Evolutionary conservation across 2,888 invertebrate genomes (phyloP).

Genomic region (Bhutanitis thaidina): DNA sequence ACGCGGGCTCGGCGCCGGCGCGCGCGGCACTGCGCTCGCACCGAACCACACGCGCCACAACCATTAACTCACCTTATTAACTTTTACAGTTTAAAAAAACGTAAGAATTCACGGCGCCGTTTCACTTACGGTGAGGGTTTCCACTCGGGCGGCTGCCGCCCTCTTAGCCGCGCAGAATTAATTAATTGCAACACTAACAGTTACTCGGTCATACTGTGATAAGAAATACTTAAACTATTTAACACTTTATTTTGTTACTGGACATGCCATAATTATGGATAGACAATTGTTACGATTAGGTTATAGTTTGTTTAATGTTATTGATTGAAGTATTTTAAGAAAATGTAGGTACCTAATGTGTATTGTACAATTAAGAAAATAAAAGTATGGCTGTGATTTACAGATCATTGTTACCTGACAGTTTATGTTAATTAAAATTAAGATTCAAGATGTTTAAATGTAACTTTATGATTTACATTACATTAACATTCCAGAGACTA

Average conservation of each 20-base stretch:
- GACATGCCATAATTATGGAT: background rate
- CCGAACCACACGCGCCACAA: conserved; percentile 41
- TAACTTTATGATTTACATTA: no score
- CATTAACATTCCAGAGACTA: no score
- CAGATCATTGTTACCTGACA: no score
- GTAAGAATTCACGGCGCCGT: conserved; percentile 39
- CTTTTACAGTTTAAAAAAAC: conserved; percentile 63
- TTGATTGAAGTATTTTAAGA: background rate
- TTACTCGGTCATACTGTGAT: background rate
- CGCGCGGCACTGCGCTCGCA: conserved; percentile 31
- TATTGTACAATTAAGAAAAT: background rate
- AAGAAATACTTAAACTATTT: background rate
- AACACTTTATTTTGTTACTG: background rate
- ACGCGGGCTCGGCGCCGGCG: conserved; percentile 26
- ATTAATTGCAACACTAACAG: background rate
- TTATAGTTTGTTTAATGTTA: background rate
- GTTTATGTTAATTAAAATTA: no score
- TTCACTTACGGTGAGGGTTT: conserved; percentile 49
- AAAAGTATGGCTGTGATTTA: background rate
- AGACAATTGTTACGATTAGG: background rate
- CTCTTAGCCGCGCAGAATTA: background rate
- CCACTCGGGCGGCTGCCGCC: conserved; percentile 44
- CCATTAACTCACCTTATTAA: conserved; percentile 58
- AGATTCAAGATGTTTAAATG: no score
- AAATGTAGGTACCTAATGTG: background rate